Percentiles rank a stretch among this genome's conserved stretches.
Evolutionary conservation across 2,888 invertebrate genomes (phyloP).

Genomic region (Lycia hirtaria): DNA sequence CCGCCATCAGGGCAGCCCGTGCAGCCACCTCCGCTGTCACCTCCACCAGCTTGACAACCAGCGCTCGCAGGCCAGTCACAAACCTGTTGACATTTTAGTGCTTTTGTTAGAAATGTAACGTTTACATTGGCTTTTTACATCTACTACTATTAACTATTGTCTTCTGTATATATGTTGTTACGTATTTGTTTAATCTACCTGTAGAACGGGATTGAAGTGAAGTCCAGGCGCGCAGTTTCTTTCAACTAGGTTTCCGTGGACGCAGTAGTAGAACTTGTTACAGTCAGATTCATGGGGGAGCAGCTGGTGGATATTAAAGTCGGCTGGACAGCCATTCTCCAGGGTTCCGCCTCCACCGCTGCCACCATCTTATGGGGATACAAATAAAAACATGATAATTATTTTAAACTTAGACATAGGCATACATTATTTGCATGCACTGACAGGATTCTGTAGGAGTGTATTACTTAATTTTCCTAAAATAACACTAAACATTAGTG

Average conservation of each 20-base stretch:
- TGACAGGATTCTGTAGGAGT: too few relatives aligned
- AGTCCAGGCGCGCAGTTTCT: constrained; percentile 49
- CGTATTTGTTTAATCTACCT: too few relatives aligned
- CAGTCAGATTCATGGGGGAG: constrained; percentile 60
- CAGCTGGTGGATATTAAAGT: constrained; percentile 48
- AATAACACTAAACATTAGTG: too few relatives aligned
- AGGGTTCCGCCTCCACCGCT: background rate
- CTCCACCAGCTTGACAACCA: background rate
- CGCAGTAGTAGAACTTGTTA: constrained; percentile 48
- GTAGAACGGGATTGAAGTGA: constrained; percentile 55
- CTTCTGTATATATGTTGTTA: too few relatives aligned
- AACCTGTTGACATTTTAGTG: background rate
- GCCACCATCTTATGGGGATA: too few relatives aligned
- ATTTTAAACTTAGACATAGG: too few relatives aligned
- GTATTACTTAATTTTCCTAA: too few relatives aligned
- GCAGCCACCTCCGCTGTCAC: constrained; percentile 3
- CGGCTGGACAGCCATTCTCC: constrained; percentile 55
- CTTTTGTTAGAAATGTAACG: background rate
- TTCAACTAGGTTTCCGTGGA: constrained; percentile 50
- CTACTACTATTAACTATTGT: too few relatives aligned
- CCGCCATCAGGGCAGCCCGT: constrained; percentile 1
- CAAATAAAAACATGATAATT: too few relatives aligned
- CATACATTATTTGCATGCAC: too few relatives aligned
- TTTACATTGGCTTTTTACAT: too few relatives aligned
- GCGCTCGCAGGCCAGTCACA: constrained; percentile 11